A percentile compares a stretch with the other conserved stretches of the same genome.
phyloP scores from a whole-genome alignment of 1,140 invertebrate species.

The Dendroctonus ponderosae region DNA sequence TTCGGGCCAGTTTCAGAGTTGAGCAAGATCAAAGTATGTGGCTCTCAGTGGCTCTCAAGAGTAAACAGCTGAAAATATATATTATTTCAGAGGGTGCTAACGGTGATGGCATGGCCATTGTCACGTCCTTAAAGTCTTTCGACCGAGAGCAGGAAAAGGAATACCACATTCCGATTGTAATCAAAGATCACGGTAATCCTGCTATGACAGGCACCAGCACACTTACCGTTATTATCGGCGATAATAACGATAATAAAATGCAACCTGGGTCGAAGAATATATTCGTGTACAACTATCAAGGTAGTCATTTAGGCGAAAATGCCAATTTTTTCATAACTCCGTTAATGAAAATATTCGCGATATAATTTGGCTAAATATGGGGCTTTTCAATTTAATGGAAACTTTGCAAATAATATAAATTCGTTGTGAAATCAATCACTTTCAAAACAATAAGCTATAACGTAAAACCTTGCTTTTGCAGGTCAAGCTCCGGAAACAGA shows the following conservation, averaged over 20 bases:
- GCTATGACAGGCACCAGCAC: constrained; percentile 94
- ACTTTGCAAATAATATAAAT: background rate
- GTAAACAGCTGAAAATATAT: background rate
- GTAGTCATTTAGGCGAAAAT: background rate
- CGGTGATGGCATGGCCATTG: constrained; percentile 92
- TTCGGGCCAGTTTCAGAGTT: constrained; percentile 89
- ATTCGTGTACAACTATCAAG: constrained; percentile 95
- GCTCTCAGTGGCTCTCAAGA: background rate
- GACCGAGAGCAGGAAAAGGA: constrained; percentile 95
- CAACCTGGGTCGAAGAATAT: constrained; percentile 94
- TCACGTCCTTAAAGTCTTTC: constrained; percentile 85
- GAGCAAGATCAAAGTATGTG: constrained; percentile 64
- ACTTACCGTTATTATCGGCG: constrained; percentile 91
- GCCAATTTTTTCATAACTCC: no score
- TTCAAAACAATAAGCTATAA: background rate
- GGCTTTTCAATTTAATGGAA: background rate
- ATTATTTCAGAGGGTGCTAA: constrained; percentile 80
- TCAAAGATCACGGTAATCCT: constrained; percentile 84
- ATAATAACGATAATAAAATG: constrained; percentile 97
- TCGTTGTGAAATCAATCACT: background rate
- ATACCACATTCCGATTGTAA: constrained; percentile 90
- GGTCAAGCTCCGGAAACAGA: constrained; percentile 85
- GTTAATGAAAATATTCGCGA: no score
- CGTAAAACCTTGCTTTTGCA: constrained; percentile 1
- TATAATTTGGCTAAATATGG: no score